Conservation (phyloP, 2,888 invertebrate species). For the Notodonta ziczac region DNA sequence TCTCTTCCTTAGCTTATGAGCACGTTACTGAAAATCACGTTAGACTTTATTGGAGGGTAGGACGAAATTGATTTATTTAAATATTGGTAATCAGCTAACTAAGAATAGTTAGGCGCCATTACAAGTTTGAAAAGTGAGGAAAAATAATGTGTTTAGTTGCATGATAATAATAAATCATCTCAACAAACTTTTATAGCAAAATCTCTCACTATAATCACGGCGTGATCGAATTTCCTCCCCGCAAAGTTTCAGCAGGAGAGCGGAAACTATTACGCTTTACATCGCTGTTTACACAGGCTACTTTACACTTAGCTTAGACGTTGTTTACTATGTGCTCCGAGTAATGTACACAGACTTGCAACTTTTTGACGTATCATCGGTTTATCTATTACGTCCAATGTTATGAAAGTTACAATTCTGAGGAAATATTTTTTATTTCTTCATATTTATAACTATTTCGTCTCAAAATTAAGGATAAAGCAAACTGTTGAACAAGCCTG, state of each 20-base stretch:
- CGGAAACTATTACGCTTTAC: slow-evolving; percentile 53
- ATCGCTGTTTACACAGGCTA: slow-evolving; percentile 47
- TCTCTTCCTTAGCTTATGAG: neutral
- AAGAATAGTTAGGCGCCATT: no score
- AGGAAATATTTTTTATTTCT: no score
- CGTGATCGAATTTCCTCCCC: slow-evolving; percentile 64
- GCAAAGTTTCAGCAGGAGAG: slow-evolving; percentile 51
- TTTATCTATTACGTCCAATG: neutral
- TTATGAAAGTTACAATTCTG: neutral
- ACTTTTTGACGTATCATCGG: slow-evolving; percentile 13
- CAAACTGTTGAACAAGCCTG: no score
- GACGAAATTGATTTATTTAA: no score
- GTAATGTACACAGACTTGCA: slow-evolving; percentile 28
- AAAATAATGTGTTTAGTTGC: neutral
- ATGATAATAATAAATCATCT: neutral
- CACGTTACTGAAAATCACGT: neutral
- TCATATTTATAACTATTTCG: no score
- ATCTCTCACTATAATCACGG: slow-evolving; percentile 58
- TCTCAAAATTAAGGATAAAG: no score
- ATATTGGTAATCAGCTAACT: no score
- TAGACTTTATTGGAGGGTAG: neutral
- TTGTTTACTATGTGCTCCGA: slow-evolving; percentile 27
- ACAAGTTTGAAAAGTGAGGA: neutral
- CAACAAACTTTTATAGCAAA: slow-evolving; percentile 30
- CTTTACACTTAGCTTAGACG: slow-evolving; percentile 42